Conservation (phyloP, 2,888 invertebrate genomes). For the Pandemis cinnamomeana region DNA sequence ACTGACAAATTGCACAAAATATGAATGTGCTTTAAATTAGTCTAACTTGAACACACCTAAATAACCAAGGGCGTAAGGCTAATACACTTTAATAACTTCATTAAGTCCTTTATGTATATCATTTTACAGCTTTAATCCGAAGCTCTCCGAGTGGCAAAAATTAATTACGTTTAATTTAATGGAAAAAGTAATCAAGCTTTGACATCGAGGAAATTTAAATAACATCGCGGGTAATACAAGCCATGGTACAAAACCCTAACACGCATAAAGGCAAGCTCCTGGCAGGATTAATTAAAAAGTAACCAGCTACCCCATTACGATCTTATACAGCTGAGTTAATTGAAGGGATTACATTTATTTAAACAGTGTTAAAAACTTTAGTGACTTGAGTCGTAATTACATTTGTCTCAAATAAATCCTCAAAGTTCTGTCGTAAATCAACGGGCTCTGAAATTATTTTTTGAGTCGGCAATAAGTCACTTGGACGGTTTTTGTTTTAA, state of each 20-base stretch:
- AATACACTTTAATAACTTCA: background rate
- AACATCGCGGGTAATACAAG: constrained; percentile 11
- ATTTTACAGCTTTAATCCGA: constrained; percentile 6
- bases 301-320: constrained; percentile 23
- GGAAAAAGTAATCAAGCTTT: constrained; percentile 28
- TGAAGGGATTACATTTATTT: constrained; percentile 34
- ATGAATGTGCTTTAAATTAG: background rate
- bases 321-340: constrained; percentile 19
- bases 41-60: background rate
- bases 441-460: constrained; percentile 38
- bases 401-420: constrained; percentile 41
- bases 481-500: constrained; percentile 38
- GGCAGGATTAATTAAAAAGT: constrained; percentile 37
- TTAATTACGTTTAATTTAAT: constrained; percentile 21
- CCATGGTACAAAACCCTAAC: constrained; percentile 10
- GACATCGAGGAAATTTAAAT: constrained; percentile 28
- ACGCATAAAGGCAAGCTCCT: constrained; percentile 18
- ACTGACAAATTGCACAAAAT: too few relatives aligned
- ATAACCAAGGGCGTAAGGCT: background rate
- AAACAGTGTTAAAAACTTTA: constrained; percentile 41
- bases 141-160: background rate
- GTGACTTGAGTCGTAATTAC: constrained; percentile 37
- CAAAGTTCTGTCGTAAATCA: constrained; percentile 38
- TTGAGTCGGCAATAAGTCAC: constrained; percentile 40
- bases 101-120: background rate